phyloP scores from a whole-genome alignment of 2,797 vertebrate genomes.

The Amblyopsis hoosieri region DNA sequence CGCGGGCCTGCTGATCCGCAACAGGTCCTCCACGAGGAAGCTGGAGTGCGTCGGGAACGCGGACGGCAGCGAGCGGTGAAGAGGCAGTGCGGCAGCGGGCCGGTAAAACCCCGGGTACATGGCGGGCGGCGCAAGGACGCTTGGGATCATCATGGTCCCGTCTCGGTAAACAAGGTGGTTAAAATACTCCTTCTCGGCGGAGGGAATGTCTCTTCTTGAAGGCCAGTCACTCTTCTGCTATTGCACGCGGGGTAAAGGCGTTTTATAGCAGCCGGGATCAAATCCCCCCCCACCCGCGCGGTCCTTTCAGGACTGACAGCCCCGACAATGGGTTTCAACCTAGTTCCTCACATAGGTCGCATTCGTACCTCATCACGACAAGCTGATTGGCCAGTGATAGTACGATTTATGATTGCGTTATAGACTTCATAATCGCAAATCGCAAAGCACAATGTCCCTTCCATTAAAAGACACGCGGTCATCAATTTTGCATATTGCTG shows the following conservation, averaged over 20 bases:
- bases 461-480: slow-evolving; percentile 85
- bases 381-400: slow-evolving; percentile 86
- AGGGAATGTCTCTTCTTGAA: slow-evolving; percentile 68
- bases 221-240: slow-evolving; percentile 75
- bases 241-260: slow-evolving; percentile 67
- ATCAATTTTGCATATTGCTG: slow-evolving; percentile 89
- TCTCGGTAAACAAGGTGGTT: background rate
- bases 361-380: slow-evolving; percentile 81
- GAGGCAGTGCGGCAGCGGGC: slow-evolving; percentile 85
- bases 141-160: slow-evolving; percentile 93
- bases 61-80: slow-evolving; percentile 86
- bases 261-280: slow-evolving; percentile 86
- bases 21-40: slow-evolving; percentile 94
- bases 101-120: slow-evolving; percentile 90
- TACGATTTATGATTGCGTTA: slow-evolving; percentile 98
- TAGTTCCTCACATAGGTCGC: slow-evolving; percentile 92
- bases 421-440: slow-evolving; percentile 91
- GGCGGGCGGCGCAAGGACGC: slow-evolving; percentile 87
- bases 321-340: slow-evolving; percentile 92
- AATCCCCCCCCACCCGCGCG: slow-evolving; percentile 36
- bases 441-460: slow-evolving; percentile 80
- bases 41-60: slow-evolving; percentile 86
- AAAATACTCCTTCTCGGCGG: slow-evolving; percentile 61
- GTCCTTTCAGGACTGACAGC: slow-evolving; percentile 88
- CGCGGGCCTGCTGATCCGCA: slow-evolving; percentile 88